These are phyloP conservation scores for Pyralis farinalis DNA, from an alignment of 2,888 invertebrate species.

Conservation along the genomic window DNA sequence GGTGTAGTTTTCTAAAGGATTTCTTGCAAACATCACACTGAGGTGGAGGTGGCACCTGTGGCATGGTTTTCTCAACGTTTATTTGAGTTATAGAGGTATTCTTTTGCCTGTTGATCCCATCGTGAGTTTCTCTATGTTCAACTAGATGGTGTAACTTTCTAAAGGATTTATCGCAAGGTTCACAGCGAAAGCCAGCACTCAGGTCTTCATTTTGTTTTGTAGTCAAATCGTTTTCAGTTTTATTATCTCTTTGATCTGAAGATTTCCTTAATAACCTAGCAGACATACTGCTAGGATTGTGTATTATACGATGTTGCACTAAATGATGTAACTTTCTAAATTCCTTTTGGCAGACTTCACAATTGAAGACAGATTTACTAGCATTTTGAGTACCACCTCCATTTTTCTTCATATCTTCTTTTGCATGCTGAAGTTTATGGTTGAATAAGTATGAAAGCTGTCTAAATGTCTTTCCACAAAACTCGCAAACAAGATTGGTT, in stretches of 20 bases:
- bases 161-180: conserved; percentile 75
- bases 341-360: conserved; percentile 71
- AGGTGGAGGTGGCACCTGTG: conserved; percentile 33
- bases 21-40: conserved; percentile 70
- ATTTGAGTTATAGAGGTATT: conserved; percentile 27
- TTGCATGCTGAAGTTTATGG: conserved; percentile 64
- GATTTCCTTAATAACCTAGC: conserved; percentile 47
- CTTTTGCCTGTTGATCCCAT: conserved; percentile 61
- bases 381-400: conserved; percentile 27
- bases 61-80: conserved; percentile 28
- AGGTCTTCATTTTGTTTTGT: conserved; percentile 51
- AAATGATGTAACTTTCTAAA: conserved; percentile 73
- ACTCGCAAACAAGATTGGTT: conserved; percentile 57
- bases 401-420: conserved; percentile 42
- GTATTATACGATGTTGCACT: conserved; percentile 69
- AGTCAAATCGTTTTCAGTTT: conserved; percentile 34
- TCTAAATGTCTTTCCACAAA: conserved; percentile 71
- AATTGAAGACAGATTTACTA: conserved; percentile 51
- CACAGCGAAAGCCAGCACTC: conserved; percentile 70
- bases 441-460: conserved; percentile 67
- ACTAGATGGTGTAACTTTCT: conserved; percentile 74
- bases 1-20: conserved; percentile 65
- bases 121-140: conserved; percentile 73
- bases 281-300: conserved; percentile 41
- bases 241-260: conserved; percentile 54